Evolutionary conservation across 2,113 vertebrate genomes (phyloP), one percentile per base, ranked within the genome.

Genomic region (Hiodon tergisus): DNA sequence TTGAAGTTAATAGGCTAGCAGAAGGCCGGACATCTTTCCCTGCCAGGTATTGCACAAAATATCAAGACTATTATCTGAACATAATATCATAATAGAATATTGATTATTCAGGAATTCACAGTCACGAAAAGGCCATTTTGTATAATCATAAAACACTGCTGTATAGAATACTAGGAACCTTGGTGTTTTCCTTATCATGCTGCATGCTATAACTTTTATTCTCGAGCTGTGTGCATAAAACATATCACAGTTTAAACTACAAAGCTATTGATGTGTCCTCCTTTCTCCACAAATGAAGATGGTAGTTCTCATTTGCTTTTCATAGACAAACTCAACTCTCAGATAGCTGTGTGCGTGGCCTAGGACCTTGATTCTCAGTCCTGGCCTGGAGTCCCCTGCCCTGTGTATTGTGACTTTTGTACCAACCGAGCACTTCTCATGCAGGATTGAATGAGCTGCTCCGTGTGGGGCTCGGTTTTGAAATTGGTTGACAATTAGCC

Each of bases 21-120:
- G 86, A 86, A 81, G 86, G 80, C 79, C 82, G 83, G 84, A 86
- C 88, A 86, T 86, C 80, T 84, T 86, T 85, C 86, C 85, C 86
- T 81, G 84, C 87, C 86, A 88, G 88, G 87, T 87, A 90, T 80
- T 74, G 88, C 86, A 91, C 91, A 89, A 92, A 91, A 91, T 90
- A 91, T 85, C 82, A 86, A 90, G 87, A 88, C 90, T 89, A 91
- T 92, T 92, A 92, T 87, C 87, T 88, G 89, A 88, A 88, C 87
- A 87, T 88, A 88, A 88, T 91, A 91, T 91, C 90, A 48, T 96
- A 97, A 96, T 96, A 93, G 89, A 94, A 94, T 98, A 97, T 96
- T 96, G 95, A 98, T 97, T 95, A 92, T 90, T 88, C 88, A 91
- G 91, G 92, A 92, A 86, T 89, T 86, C 88, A 87, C 91, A 86